Conservation (phyloP, 2,113 vertebrate genomes). For the Physeter macrocephalus region DNA sequence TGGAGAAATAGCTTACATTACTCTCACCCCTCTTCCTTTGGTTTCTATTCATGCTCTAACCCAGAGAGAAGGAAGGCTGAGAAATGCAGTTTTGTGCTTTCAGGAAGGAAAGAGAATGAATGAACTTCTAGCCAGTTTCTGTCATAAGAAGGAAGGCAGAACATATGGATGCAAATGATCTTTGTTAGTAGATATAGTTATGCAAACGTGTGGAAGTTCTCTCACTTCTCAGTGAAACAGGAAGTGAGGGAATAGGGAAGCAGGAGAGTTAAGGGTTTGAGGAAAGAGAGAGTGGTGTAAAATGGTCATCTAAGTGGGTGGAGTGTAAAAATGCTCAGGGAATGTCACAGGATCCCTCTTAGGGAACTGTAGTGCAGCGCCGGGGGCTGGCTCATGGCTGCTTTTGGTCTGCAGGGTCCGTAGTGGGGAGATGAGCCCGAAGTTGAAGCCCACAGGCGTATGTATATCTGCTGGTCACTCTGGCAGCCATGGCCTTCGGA, state of each 20-base stretch:
- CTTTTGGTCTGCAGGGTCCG: neutral
- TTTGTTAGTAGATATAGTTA: neutral
- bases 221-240: neutral
- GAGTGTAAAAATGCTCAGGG: neutral
- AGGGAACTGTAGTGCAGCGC: neutral
- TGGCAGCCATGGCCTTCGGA: neutral
- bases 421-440: neutral
- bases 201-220: neutral
- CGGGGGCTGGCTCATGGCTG: neutral
- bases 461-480: neutral
- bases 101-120: neutral
- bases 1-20: neutral
- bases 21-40: neutral
- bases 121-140: neutral
- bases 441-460: neutral
- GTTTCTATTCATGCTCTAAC: neutral
- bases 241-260: neutral
- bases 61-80: neutral
- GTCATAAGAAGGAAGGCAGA: neutral
- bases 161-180: neutral
- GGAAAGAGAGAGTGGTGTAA: neutral
- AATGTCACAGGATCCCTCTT: neutral
- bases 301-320: neutral
- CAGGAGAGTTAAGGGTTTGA: neutral
- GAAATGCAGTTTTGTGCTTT: neutral